Evolutionary conservation across 2,888 invertebrate genomes (phyloP), one percentile per base, ranked within the genome.

Genomic region (Orthosia incerta): DNA sequence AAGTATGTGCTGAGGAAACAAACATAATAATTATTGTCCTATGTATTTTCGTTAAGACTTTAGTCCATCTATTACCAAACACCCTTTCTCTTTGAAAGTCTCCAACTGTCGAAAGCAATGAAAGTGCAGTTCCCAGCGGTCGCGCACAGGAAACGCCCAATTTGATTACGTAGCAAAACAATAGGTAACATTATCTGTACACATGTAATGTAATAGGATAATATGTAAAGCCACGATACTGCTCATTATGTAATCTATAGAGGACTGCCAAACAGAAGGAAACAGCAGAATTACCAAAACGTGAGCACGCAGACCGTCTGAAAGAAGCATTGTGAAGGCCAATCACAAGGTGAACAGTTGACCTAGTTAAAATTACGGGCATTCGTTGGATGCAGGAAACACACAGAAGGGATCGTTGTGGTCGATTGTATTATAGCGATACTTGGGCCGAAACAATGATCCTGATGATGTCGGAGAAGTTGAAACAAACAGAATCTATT

Each of bases 151-250:
- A 86, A 86, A 66, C 53, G 60, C 16, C 59, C 76, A 74, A 86
- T 76, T 84, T 71, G 73, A 73, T 76, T 71, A 84, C 78, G 75
- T 69, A 65, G 63, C 63, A 53, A 76, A 84, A 84, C 84, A 84
- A 78, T 78, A 75, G 69, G 48, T 63, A 63, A 50, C 71, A 70
- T 84, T 84, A 84, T 57, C 31, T 69, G 50, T 65, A 84, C 66
- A 82, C 76, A 64, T 74, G 74, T 79, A 66, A 84, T 67, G 46
- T 79, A 71, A 82, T 76, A 75, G 57, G 48, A 71, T 85, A 74
- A 85, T 79, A 84, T 82, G 79, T 82, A 77, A 85, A 76, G 76
- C 59, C 79, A 74, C 71, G 76, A 71, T 61, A 77, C 73, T 63
- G 65, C 26, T 48, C 74, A 60, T 79, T 72, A 63, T 45, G 53